phyloP scores from a whole-genome alignment of 2,797 vertebrate genomes.

The Semaprochilodus insignis region DNA sequence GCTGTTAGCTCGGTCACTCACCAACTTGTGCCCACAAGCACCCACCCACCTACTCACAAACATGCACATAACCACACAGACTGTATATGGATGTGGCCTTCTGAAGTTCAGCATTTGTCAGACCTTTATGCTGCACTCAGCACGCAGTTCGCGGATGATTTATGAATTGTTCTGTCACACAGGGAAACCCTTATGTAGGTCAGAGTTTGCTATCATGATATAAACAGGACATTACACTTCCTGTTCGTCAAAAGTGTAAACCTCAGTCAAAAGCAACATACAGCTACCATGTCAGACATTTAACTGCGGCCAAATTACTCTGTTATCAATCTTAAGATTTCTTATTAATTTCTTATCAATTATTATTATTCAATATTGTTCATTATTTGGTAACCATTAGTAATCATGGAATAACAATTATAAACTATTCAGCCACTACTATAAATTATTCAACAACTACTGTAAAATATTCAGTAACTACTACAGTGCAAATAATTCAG shows the following conservation, averaged over 20 bases:
- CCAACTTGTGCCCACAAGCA: not conserved
- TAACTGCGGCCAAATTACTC: not conserved
- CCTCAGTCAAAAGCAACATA: not conserved
- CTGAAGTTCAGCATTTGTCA: not conserved
- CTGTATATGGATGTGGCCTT: not conserved
- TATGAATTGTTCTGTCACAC: not conserved
- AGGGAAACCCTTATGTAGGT: conserved; percentile 25
- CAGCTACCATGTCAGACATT: not conserved
- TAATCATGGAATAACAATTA: too few species aligned
- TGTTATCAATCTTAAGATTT: not conserved
- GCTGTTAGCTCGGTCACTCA: not conserved
- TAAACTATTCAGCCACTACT: too few species aligned
- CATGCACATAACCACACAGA: not conserved
- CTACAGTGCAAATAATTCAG: too few species aligned
- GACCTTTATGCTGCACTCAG: not conserved
- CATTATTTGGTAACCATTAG: too few species aligned
- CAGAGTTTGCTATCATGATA: not conserved
- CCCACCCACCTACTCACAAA: not conserved
- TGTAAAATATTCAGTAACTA: too few species aligned
- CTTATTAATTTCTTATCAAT: too few species aligned
- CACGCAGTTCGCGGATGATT: not conserved
- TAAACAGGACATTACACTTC: not conserved
- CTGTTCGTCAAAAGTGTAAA: not conserved
- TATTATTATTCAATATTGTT: too few species aligned
- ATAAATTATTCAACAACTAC: too few species aligned